Conservation (phyloP, 2,113 vertebrate species). For the Corvus moneduloides region DNA sequence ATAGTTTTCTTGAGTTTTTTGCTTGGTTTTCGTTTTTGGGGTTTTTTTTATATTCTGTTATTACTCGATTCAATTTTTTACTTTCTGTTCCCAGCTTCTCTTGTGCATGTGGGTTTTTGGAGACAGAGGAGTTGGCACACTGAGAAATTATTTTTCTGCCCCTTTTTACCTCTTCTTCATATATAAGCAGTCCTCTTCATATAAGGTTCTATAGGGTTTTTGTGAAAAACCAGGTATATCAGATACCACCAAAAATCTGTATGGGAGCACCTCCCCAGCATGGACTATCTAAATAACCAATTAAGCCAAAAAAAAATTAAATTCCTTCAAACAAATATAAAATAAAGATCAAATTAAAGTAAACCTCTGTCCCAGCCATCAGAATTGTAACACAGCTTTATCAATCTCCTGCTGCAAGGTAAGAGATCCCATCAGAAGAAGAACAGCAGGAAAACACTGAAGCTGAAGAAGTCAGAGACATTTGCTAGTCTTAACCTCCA, state of each 20-base stretch:
- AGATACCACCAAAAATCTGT: neutral
- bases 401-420: neutral
- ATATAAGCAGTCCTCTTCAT: neutral
- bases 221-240: fast-evolving
- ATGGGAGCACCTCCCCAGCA: neutral
- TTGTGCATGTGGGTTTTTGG: neutral
- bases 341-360: neutral
- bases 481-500: neutral
- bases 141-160: neutral
- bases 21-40: neutral
- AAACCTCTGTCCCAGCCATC: neutral
- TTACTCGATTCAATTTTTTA: neutral
- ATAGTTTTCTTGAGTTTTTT: neutral
- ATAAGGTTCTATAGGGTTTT: neutral
- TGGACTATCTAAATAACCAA: neutral
- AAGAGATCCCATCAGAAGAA: neutral
- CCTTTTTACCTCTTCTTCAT: neutral
- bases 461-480: neutral
- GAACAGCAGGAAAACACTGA: neutral
- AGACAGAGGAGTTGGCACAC: neutral
- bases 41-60: neutral
- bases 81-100: neutral
- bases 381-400: neutral
- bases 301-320: neutral
- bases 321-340: neutral